Evolutionary conservation across 2,113 vertebrate genomes (phyloP).

Genomic region (Osmerus mordax): DNA sequence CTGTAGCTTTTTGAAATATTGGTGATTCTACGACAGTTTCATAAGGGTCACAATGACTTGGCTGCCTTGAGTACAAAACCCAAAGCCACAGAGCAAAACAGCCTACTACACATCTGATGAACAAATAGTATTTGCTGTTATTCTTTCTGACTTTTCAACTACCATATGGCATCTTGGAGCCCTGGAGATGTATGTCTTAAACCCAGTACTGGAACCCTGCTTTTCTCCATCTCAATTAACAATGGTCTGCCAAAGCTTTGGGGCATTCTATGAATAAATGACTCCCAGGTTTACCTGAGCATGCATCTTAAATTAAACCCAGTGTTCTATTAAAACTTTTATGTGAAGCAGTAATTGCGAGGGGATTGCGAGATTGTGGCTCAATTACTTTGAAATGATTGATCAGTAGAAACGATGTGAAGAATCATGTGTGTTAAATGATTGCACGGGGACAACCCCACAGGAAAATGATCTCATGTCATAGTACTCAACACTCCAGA

Average conservation of each 20-base stretch:
- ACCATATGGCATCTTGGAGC: not conserved
- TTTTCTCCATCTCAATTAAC: constrained; percentile 37
- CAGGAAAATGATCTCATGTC: no score
- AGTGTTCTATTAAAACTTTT: constrained; percentile 42
- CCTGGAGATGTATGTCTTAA: not conserved
- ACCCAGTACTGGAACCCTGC: constrained; percentile 8
- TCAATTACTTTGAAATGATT: constrained; percentile 33
- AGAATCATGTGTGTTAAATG: not conserved
- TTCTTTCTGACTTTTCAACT: not conserved
- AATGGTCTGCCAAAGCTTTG: constrained; percentile 16
- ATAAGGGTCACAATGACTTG: no score
- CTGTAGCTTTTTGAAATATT: no score
- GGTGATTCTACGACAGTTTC: no score
- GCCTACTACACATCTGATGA: no score
- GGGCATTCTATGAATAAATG: constrained; percentile 27
- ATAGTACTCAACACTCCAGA: no score
- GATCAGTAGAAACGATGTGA: not conserved
- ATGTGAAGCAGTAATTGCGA: constrained; percentile 44
- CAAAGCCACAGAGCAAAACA: not conserved
- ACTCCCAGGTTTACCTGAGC: constrained; percentile 28
- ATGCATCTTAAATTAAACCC: constrained; percentile 40
- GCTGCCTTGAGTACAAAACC: not conserved
- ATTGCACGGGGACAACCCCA: not conserved
- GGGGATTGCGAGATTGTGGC: constrained; percentile 10
- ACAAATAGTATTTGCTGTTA: not conserved